Conservation (phyloP, 2,113 vertebrate genomes). For the Ornithorhynchus anatinus region DNA sequence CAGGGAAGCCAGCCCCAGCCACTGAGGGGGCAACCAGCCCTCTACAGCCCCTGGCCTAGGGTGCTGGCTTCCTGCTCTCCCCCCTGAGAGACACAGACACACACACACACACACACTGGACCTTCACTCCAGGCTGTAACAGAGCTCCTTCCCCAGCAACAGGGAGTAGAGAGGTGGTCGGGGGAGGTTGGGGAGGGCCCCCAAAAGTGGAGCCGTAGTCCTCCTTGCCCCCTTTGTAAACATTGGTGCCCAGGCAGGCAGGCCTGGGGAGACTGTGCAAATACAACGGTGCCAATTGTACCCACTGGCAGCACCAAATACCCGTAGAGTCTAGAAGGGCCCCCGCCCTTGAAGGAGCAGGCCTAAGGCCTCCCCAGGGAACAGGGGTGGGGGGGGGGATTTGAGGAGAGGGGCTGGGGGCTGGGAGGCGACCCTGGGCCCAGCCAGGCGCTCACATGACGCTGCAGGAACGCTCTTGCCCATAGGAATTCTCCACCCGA, state of each 20-base stretch:
- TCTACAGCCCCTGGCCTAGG: too few species aligned
- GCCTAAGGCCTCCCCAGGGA: background rate
- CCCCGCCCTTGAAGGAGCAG: background rate
- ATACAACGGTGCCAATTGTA: conserved; percentile 20
- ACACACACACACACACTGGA: background rate
- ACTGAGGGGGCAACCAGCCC: conserved; percentile 1
- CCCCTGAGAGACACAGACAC: too few species aligned
- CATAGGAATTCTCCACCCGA: conserved; percentile 46
- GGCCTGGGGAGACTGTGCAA: conserved; percentile 38
- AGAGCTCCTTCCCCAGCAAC: conserved; percentile 34
- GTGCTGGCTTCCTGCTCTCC: too few species aligned
- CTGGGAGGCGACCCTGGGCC: background rate
- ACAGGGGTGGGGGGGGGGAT: fast-evolving
- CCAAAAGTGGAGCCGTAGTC: conserved; percentile 17
- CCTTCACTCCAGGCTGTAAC: background rate
- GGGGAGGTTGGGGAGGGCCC: too few species aligned
- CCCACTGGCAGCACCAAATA: conserved; percentile 23
- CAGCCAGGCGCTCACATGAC: conserved; percentile 36
- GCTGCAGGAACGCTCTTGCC: conserved; percentile 31
- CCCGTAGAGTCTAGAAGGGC: conserved; percentile 11
- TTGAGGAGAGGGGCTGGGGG: background rate
- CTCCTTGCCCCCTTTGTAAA: conserved; percentile 47
- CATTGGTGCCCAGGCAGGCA: conserved; percentile 29
- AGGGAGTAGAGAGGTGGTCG: background rate
- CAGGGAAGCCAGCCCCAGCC: conserved; percentile 7